Evolutionary conservation across 2,888 invertebrate genomes (phyloP).

Genomic region (Sminthurides aquaticus): DNA sequence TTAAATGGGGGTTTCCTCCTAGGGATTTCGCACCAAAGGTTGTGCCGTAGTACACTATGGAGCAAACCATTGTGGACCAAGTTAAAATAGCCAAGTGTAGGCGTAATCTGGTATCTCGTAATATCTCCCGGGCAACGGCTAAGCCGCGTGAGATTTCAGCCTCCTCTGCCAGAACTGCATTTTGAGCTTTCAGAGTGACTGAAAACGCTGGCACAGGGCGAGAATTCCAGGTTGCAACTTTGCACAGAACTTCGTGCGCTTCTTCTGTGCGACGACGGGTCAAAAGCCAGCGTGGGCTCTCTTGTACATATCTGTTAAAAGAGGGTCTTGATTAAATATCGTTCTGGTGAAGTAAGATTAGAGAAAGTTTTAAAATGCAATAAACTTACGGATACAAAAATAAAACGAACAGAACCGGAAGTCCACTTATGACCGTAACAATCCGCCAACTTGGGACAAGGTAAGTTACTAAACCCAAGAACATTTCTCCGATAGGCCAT

Average conservation of each 20-base stretch:
- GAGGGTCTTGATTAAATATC: neutral
- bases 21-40: slow-evolving; percentile 13
- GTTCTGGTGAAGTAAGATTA: neutral
- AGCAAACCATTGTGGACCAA: slow-evolving; percentile 9
- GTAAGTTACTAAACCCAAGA: slow-evolving; percentile 29
- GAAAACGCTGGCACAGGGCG: slow-evolving; percentile 13
- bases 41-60: slow-evolving; percentile 25
- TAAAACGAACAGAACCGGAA: slow-evolving; percentile 27
- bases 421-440: slow-evolving; percentile 23
- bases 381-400: slow-evolving; percentile 26
- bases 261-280: slow-evolving; percentile 30
- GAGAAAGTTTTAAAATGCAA: neutral
- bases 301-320: slow-evolving; percentile 18
- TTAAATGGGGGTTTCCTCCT: slow-evolving; percentile 7
- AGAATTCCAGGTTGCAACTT: slow-evolving; percentile 31
- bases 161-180: neutral
- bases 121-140: neutral
- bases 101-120: neutral
- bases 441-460: slow-evolving; percentile 27
- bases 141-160: neutral
- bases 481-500: slow-evolving; percentile 37
- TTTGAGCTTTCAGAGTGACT: slow-evolving; percentile 25
- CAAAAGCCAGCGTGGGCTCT: slow-evolving; percentile 35
- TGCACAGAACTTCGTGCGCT: slow-evolving; percentile 25
- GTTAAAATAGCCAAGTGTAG: slow-evolving; percentile 5